A percentile compares a stretch with the other conserved stretches of the same genome.
Conservation (phyloP, 2,113 vertebrate species). For the Clarias gariepinus region DNA sequence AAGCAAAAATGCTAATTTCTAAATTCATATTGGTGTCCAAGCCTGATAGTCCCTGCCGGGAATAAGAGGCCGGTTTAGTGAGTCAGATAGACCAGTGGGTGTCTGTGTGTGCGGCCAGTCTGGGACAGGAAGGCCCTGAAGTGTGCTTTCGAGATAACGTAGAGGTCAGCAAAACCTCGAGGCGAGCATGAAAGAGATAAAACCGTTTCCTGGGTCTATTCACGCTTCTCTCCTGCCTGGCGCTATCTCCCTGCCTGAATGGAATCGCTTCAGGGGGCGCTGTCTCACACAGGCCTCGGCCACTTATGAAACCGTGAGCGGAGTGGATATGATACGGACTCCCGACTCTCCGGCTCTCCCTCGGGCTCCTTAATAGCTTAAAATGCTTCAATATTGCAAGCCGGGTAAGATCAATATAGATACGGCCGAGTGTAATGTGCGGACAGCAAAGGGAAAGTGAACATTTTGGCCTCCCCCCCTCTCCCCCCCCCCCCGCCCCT, state of each 20-base stretch:
- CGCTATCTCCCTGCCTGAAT: constrained; percentile 26
- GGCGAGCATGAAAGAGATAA: constrained; percentile 42
- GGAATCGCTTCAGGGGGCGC: constrained; percentile 34
- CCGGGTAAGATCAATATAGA: constrained; percentile 35
- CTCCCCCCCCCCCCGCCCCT: not conserved
- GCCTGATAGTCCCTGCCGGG: not conserved
- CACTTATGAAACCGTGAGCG: constrained; percentile 43
- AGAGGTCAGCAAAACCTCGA: constrained; percentile 40
- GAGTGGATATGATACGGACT: constrained; percentile 47
- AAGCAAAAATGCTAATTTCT: not conserved
- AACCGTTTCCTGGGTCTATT: constrained; percentile 35
- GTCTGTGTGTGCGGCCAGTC: constrained; percentile 26
- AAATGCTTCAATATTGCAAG: constrained; percentile 44
- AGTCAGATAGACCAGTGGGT: constrained; percentile 12
- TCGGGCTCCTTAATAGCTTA: constrained; percentile 36
- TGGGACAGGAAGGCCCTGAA: constrained; percentile 44
- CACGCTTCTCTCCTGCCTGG: constrained; percentile 20
- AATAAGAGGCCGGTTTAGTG: not conserved
- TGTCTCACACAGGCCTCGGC: constrained; percentile 37
- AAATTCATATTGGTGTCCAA: not conserved
- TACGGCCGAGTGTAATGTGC: constrained; percentile 29
- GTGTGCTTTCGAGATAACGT: constrained; percentile 41
- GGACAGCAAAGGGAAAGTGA: constrained; percentile 5
- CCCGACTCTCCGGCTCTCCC: constrained; percentile 40
- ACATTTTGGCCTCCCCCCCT: constrained; percentile 3